Conservation (phyloP, 2,797 vertebrate species). For the Apogon hyalosoma region DNA sequence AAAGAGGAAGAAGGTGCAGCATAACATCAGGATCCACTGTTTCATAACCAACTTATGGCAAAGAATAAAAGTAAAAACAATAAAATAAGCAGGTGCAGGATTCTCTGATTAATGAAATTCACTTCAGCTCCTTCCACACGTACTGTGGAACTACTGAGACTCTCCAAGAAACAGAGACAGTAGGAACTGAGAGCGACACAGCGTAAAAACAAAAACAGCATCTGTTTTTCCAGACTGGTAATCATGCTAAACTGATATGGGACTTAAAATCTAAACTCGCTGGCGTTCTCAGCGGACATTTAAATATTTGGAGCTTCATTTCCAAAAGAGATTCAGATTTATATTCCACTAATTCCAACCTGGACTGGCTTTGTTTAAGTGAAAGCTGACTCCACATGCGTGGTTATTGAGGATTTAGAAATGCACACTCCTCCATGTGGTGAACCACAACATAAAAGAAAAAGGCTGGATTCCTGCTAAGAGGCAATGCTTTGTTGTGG, state of each 20-base stretch:
- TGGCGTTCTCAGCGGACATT: background rate
- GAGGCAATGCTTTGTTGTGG: too few relatives aligned
- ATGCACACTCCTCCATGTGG: background rate
- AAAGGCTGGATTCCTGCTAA: too few relatives aligned
- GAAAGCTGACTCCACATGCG: background rate
- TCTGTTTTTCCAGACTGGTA: constrained; percentile 4
- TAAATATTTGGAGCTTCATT: background rate
- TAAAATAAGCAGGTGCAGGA: too few relatives aligned
- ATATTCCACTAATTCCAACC: background rate
- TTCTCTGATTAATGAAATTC: too few relatives aligned
- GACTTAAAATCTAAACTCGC: background rate
- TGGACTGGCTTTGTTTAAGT: background rate
- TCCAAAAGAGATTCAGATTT: constrained; percentile 1
- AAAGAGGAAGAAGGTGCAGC: too few relatives aligned
- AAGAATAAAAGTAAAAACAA: too few relatives aligned
- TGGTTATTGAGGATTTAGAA: background rate
- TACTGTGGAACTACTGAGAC: too few relatives aligned
- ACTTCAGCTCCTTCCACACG: too few relatives aligned
- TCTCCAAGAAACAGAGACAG: too few relatives aligned
- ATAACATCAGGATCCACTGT: too few relatives aligned
- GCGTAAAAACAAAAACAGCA: background rate
- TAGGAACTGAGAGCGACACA: background rate
- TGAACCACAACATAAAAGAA: background rate
- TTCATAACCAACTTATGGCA: too few relatives aligned
- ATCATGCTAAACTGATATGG: background rate